A percentile compares a stretch with the other conserved stretches of the same genome.
Conservation (phyloP, 2,888 invertebrate genomes). For the Congeria kusceri region DNA sequence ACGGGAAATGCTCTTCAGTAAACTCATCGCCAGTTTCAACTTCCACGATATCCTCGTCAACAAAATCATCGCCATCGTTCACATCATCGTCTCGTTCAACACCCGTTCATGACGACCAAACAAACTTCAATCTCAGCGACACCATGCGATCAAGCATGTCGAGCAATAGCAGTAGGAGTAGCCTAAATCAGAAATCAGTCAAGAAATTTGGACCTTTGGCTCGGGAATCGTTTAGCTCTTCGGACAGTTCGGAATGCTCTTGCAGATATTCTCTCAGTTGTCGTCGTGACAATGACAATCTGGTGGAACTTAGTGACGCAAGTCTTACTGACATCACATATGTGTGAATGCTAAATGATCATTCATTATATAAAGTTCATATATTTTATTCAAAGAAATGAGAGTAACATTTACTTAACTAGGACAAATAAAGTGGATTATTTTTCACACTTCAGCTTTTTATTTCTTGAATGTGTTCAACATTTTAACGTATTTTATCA, state of each 20-base stretch:
- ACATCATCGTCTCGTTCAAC: conserved; percentile 35
- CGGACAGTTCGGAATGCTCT: conserved; percentile 71
- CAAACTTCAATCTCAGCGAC: conserved; percentile 63
- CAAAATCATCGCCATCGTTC: conserved; percentile 12
- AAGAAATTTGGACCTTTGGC: conserved; percentile 67
- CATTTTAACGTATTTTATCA: too few species aligned
- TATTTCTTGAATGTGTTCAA: too few species aligned
- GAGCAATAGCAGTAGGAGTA: conserved; percentile 73
- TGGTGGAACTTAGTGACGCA: conserved; percentile 61
- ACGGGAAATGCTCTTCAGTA: conserved; percentile 10
- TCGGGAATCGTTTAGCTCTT: conserved; percentile 68
- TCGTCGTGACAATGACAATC: conserved; percentile 57
- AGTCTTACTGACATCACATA: conserved; percentile 74
- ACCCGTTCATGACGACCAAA: conserved; percentile 74
- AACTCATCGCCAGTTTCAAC: conserved; percentile 5
- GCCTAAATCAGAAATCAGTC: conserved; percentile 46
- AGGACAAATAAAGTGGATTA: too few species aligned
- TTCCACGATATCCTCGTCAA: conserved; percentile 8
- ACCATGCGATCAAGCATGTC: conserved; percentile 70
- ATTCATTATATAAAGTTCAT: not conserved
- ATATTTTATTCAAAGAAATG: too few species aligned
- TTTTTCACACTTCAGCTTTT: too few species aligned
- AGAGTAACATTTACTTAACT: too few species aligned
- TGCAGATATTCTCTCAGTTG: conserved; percentile 62
- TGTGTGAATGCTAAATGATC: conserved; percentile 52